Evolutionary conservation across 2,888 invertebrate species (phyloP).

Genomic region (Eucriotettix oculatus): DNA sequence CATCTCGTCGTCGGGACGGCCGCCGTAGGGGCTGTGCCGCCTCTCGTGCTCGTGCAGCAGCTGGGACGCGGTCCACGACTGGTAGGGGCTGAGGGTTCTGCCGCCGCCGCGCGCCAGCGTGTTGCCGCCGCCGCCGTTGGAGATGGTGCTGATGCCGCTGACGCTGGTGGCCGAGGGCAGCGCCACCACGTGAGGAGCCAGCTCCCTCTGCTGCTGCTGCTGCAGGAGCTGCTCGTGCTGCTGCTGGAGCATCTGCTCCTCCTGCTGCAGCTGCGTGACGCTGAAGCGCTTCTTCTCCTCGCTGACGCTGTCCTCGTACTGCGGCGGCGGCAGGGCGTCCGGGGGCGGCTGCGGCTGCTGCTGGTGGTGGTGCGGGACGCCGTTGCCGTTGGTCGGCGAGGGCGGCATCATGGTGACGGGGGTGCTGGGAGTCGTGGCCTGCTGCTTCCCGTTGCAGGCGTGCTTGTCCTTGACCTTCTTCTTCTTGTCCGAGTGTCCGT

Average conservation of each 20-base stretch:
- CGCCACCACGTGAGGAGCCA: constrained; percentile 14
- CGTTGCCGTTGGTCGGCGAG: constrained; percentile 18
- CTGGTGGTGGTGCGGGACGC: constrained; percentile 16
- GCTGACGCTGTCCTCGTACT: constrained; percentile 18
- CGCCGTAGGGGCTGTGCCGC: constrained; percentile 30
- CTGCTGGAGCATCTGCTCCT: constrained; percentile 28
- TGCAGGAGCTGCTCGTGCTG: constrained; percentile 29
- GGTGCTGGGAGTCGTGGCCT: constrained; percentile 3
- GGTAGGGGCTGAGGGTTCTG: constrained; percentile 33
- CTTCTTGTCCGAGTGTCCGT: constrained; percentile 12
- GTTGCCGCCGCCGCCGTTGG: constrained; percentile 15
- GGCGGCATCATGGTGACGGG: constrained; percentile 29
- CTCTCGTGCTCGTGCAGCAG: constrained; percentile 39
- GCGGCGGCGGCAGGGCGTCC: constrained; percentile 12
- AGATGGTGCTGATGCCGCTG: constrained; percentile 8
- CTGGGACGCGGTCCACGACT: constrained; percentile 42
- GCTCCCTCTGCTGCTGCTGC: constrained; percentile 20
- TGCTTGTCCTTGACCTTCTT: constrained; percentile 17
- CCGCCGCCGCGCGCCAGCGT: constrained; percentile 27
- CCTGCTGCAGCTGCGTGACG: constrained; percentile 29
- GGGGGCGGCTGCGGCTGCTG: constrained; percentile 11
- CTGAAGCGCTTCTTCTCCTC: constrained; percentile 33
- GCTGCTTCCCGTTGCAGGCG: constrained; percentile 14
- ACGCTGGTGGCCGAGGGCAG: constrained; percentile 22
- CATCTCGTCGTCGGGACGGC: background rate